Evolutionary conservation across 2,797 vertebrate species (phyloP).

Genomic region (Sphenopsis melanotis): DNA sequence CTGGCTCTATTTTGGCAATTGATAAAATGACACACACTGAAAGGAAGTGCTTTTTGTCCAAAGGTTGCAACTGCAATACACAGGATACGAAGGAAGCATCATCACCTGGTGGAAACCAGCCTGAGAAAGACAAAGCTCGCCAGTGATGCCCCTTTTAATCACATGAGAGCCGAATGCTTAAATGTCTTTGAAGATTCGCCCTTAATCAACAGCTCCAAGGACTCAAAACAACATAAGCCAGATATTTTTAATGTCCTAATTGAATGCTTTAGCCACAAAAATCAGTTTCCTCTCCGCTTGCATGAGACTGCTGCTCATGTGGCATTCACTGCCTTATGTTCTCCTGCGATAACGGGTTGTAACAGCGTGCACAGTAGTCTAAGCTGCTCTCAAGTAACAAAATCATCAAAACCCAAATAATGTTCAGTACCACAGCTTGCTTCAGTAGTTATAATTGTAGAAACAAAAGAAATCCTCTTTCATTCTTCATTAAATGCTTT

Average conservation of each 20-base stretch:
- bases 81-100: neutral
- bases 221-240: neutral
- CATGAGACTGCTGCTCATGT: neutral
- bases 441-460: neutral
- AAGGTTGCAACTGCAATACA: neutral
- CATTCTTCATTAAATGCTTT: slow-evolving; percentile 13
- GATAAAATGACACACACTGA: neutral
- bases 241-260: neutral
- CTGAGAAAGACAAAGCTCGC: neutral
- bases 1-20: neutral
- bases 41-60: neutral
- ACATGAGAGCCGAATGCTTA: accelerated
- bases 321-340: neutral
- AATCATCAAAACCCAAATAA: neutral
- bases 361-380: neutral
- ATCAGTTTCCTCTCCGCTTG: neutral
- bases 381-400: slow-evolving; percentile 27
- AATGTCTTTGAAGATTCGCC: neutral
- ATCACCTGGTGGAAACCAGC: neutral
- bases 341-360: neutral
- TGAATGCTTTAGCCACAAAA: neutral
- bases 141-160: neutral
- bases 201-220: neutral
- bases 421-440: neutral
- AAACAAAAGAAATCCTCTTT: slow-evolving; percentile 50